phyloP scores from a whole-genome alignment of 2,888 invertebrate species.

The Rhagonycha fulva region DNA sequence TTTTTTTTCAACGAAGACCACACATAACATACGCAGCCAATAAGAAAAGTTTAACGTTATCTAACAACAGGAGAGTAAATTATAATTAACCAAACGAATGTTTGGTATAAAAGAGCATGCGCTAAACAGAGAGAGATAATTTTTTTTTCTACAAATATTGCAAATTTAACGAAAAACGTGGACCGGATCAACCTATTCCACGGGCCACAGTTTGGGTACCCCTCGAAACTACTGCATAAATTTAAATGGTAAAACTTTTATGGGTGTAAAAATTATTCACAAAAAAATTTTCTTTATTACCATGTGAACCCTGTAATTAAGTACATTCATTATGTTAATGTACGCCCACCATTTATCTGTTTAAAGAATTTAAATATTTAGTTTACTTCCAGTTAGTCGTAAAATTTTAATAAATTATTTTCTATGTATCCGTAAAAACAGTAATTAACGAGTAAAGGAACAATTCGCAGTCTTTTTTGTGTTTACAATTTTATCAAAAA shows the following conservation, averaged over 20 bases:
- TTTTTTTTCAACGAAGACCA: background rate
- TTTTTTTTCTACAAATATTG: no score
- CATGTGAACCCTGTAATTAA: slow-evolving; percentile 2
- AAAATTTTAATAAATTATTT: background rate
- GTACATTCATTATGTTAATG: background rate
- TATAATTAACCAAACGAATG: background rate
- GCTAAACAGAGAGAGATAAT: background rate
- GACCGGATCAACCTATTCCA: no score
- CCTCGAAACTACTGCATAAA: background rate
- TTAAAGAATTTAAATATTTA: background rate
- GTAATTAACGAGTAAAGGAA: background rate
- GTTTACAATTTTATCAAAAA: background rate
- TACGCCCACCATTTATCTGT: background rate
- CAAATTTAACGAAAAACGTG: no score
- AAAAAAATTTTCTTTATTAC: background rate
- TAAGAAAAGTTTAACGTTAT: background rate
- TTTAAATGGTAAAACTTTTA: background rate
- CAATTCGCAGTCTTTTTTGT: background rate
- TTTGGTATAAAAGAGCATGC: background rate
- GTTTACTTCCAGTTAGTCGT: background rate
- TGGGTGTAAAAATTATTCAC: background rate
- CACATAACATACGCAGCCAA: background rate
- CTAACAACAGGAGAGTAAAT: slow-evolving; percentile 6
- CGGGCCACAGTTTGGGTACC: no score
- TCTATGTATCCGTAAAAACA: background rate